Evolutionary conservation across 2,888 invertebrate species (phyloP), one percentile per base, ranked within the genome.

Genomic region (Ptychoptera contaminata): DNA sequence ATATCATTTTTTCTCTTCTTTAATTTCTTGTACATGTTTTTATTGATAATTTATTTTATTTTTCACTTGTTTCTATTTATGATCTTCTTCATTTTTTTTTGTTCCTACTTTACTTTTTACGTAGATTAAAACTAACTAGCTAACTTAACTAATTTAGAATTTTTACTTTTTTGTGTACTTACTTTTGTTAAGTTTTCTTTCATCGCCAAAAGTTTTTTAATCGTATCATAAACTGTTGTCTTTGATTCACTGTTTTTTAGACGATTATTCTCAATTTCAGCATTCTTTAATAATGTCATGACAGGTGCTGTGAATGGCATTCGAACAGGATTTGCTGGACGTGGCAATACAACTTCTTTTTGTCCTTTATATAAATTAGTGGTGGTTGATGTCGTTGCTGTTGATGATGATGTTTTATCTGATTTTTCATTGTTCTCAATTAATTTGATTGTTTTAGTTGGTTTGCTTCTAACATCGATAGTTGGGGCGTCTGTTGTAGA

Each of bases 271-370:
- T 46, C 32, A 35, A 44, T 40, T 42, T 44, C 40, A 7, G 40
- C 47, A 34, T 52, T 53, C 14, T 54, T 53, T 36, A 34, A 38
- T 2, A 12, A 30, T 14, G 73, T 62, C 47, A 72, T 57, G 37
- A 75, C 67, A 8, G 72, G 69, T 42, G 68, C 63, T 49, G 72
- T 69, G 55, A 73, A 73, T 34, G 71, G 67, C 51, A 67, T 67
- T 46, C 69, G 60, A 1, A 67, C 65, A 37, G 72, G 72, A 23
- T 72, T 69, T 4, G 72, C 69, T 6, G 78, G 78, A 49, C 77
- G 65, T 46, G 75, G 71, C 54, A 79, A 61, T 10, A 76, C 74
- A 40, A 76, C 70, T 60, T 80, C 79, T 52, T 77, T 76, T 54
- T 80, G 76, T 1, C 77, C 78, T 16, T 53, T 53, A 45, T 46